Conservation (phyloP, 2,888 invertebrate genomes). For the Colletes collaris region DNA sequence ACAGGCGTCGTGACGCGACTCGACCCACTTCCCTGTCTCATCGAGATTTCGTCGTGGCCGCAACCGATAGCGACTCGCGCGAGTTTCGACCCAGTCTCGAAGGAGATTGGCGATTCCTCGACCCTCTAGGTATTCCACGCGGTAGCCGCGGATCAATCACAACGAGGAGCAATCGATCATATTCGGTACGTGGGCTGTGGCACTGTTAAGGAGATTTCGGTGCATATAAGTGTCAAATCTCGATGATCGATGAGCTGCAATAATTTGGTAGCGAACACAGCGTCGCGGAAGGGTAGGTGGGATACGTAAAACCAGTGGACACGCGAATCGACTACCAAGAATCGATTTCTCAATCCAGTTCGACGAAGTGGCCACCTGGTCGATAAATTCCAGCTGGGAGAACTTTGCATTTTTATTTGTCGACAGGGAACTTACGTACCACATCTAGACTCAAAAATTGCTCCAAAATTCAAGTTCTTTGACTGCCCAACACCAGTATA, state of each 20-base stretch:
- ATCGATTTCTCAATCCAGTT: slow-evolving; percentile 37
- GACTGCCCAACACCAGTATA: not conserved
- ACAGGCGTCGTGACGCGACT: not conserved
- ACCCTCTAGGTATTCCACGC: slow-evolving; percentile 45
- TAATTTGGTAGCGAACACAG: slow-evolving; percentile 65
- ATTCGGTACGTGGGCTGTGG: slow-evolving; percentile 42
- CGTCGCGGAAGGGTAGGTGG: slow-evolving; percentile 1
- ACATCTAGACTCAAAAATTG: no score
- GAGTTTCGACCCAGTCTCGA: slow-evolving; percentile 9
- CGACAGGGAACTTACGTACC: no score
- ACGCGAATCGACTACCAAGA: slow-evolving; percentile 30
- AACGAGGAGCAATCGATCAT: slow-evolving; percentile 74
- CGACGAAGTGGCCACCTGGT: not conserved
- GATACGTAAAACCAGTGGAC: slow-evolving; percentile 22
- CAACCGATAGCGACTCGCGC: slow-evolving; percentile 25
- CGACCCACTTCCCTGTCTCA: not conserved
- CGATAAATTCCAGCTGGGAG: not conserved
- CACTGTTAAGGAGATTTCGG: slow-evolving; percentile 71
- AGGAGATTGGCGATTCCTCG: slow-evolving; percentile 40
- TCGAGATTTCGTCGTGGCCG: slow-evolving; percentile 15
- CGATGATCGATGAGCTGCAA: slow-evolving; percentile 78
- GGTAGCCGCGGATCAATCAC: slow-evolving; percentile 73
- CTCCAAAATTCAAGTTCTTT: no score
- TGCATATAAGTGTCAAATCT: slow-evolving; percentile 79
- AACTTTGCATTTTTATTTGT: no score